Evolutionary conservation across 1,140 invertebrate genomes (phyloP).

Genomic region (Lepidurus packardi): DNA sequence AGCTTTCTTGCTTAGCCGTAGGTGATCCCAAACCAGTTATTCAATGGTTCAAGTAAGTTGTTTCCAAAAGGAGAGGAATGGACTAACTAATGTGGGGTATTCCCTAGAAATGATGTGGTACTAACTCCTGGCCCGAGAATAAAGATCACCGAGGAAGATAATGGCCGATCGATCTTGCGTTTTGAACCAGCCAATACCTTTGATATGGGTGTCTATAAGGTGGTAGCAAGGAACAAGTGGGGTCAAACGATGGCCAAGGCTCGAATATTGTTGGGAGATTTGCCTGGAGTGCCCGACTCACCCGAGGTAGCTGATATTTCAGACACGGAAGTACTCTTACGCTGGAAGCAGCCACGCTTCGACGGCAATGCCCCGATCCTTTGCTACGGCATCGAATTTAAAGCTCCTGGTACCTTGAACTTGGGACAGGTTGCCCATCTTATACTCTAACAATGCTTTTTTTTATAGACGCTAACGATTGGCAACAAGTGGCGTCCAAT

Average conservation of each 20-base stretch:
- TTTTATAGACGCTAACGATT: conserved; percentile 62
- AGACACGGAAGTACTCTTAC: conserved; percentile 75
- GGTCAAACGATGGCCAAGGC: conserved; percentile 43
- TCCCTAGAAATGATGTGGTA: conserved; percentile 27
- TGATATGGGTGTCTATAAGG: conserved; percentile 90
- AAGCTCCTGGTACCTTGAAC: conserved; percentile 46
- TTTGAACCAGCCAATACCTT: conserved; percentile 68
- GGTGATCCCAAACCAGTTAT: conserved; percentile 82
- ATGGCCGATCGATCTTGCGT: conserved; percentile 66
- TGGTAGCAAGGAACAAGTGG: conserved; percentile 78
- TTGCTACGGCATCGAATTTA: conserved; percentile 78
- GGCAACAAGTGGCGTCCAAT: conserved; percentile 78
- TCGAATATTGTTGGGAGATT: conserved; percentile 58
- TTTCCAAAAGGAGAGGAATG: neutral
- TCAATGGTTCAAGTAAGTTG: conserved; percentile 82
- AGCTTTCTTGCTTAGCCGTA: conserved; percentile 75
- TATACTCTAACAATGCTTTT: neutral
- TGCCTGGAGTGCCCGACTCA: conserved; percentile 76
- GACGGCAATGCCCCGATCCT: conserved; percentile 76
- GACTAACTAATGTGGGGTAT: neutral
- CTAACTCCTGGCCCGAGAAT: conserved; percentile 28
- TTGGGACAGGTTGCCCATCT: neutral
- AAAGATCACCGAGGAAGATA: conserved; percentile 24
- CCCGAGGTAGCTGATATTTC: conserved; percentile 76
- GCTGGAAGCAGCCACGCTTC: conserved; percentile 79